Percentiles rank a stretch among this genome's conserved stretches.
Evolutionary conservation across 2,113 vertebrate species (phyloP).

Genomic region (Centrocercus urophasianus): DNA sequence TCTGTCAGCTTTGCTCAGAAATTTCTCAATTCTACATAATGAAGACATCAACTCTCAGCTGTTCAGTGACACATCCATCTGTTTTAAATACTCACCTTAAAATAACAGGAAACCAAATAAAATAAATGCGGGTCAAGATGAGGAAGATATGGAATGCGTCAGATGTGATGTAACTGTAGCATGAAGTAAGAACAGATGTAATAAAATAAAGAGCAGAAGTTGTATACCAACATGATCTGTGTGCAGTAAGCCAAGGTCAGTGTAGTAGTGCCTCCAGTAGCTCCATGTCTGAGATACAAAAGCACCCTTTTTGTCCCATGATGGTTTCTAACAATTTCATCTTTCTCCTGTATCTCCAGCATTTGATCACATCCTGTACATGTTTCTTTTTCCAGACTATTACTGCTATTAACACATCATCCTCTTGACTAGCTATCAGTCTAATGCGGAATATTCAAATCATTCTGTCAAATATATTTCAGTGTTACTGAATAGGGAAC

Average conservation of each 20-base stretch:
- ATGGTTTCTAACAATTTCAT: background rate
- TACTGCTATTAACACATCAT: conserved; percentile 31
- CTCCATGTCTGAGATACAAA: background rate
- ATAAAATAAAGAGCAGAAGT: background rate
- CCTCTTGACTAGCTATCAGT: conserved; percentile 36
- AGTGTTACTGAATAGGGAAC: conserved; percentile 43
- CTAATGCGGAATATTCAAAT: conserved; percentile 57
- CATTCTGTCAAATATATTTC: conserved; percentile 44
- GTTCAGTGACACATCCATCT: background rate
- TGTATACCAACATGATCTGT: background rate
- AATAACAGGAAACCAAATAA: background rate
- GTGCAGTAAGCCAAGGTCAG: background rate
- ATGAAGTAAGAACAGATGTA: background rate
- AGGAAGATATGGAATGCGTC: background rate
- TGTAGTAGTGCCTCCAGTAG: background rate
- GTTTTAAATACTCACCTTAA: background rate
- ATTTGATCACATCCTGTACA: background rate
- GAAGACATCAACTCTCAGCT: background rate
- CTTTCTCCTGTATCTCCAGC: background rate
- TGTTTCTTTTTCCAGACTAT: background rate
- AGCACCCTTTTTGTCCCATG: background rate
- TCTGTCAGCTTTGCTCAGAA: background rate
- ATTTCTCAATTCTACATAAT: background rate
- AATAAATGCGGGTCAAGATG: background rate
- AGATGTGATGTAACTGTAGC: background rate